These are phyloP conservation scores for Clarias laeviceps DNA, from an alignment of 2,797 vertebrate genomes.

Conservation along the genomic window DNA sequence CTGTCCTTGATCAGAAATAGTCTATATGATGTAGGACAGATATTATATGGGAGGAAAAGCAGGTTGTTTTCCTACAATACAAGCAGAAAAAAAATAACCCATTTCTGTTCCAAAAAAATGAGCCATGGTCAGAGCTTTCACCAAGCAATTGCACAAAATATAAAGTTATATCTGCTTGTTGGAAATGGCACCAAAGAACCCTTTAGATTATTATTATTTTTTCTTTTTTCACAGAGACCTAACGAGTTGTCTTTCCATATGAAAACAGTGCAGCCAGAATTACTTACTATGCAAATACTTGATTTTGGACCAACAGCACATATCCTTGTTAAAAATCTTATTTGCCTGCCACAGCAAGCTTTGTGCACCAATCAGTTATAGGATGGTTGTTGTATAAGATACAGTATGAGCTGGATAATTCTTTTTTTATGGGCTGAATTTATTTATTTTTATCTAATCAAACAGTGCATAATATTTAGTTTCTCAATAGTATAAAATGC, in stretches of 20 bases:
- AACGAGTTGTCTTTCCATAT: constrained; percentile 20
- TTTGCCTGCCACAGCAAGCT: constrained; percentile 11
- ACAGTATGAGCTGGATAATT: constrained; percentile 5
- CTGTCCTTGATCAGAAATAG: constrained; percentile 27
- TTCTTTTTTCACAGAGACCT: no score
- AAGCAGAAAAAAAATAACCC: background rate
- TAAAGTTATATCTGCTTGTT: background rate
- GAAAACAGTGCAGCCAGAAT: constrained; percentile 24
- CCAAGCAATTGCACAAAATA: background rate
- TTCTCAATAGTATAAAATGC: background rate
- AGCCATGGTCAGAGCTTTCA: background rate
- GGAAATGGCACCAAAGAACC: background rate
- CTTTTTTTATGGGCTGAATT: background rate
- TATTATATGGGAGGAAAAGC: constrained; percentile 15
- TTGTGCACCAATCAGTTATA: background rate
- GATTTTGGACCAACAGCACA: constrained; percentile 11
- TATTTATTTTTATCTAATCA: background rate
- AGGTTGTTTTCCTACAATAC: constrained; percentile 13
- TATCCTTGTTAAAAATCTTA: constrained; percentile 5
- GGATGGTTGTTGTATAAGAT: background rate
- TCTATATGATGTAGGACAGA: constrained; percentile 8
- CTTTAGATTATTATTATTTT: no score
- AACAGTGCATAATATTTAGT: background rate
- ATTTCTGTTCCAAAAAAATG: background rate
- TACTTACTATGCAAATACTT: constrained; percentile 30